Evolutionary conservation across 2,888 invertebrate species (phyloP), one percentile per base, ranked within the genome.

Genomic region (Sicus ferrugineus): DNA sequence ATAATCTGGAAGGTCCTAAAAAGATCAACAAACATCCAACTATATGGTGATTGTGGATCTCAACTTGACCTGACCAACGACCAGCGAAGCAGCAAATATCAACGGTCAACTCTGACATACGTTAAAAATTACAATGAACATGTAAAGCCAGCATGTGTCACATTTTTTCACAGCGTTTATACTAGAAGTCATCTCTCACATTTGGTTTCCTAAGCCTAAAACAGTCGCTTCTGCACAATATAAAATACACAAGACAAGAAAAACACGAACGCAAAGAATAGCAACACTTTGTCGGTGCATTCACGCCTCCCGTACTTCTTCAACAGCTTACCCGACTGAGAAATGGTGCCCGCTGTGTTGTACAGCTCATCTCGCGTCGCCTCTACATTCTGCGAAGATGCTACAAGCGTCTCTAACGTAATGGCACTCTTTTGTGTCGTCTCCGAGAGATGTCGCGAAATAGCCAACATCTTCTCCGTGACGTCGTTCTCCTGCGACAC

Each of bases 251-350:
- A 96, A 16, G 94, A 94, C 75, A 95, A 86, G 83, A 96, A 96
- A 86, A 97, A 94, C 4, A 91, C 88, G 84, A 96, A 93, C 70
- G 95, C 95, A 80, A 96, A 91, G 76, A 92, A 90, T 81, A 96
- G 89, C 9, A 98, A 88, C 69, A 97, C 90, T 88, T 97, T 97
- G 83, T 98, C 98, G 0, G 98, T 98, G 74, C 96, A 92, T 86
- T 98, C 98, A 46, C 98, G 88, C 67, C 97, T 88, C 3, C 95
- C 95, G 82, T 97, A 98, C 86, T 98, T 98, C 68, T 95, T 95
- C 56, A 98, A 86, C 9, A 98, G 87, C 84, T 96, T 96, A 74
- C 94, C 93, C 0, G 97, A 96, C 80, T 95, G 96, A 30, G 92
- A 89, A 76, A 97, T 96, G 28, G 92, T 91, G 73, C 94, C 93